Evolutionary conservation across 2,888 invertebrate genomes (phyloP).

Genomic region (Margaritifera margaritifera): DNA sequence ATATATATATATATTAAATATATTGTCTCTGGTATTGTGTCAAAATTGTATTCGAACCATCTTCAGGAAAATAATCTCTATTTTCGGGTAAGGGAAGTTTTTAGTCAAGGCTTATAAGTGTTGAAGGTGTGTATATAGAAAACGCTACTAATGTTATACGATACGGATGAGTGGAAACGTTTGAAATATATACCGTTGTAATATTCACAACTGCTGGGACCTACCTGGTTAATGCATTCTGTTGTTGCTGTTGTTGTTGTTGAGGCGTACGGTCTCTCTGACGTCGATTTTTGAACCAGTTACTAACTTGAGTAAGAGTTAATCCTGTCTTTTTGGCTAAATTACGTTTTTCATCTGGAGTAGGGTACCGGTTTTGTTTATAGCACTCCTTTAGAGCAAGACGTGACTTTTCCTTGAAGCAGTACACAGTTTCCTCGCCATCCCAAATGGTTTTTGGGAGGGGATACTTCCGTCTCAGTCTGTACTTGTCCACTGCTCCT

Average conservation of each 20-base stretch:
- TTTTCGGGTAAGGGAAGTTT: too few species aligned
- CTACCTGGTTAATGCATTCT: too few species aligned
- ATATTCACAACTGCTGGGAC: too few species aligned
- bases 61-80: too few species aligned
- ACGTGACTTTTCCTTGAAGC: slow-evolving; percentile 97
- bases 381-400: slow-evolving; percentile 95
- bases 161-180: too few species aligned
- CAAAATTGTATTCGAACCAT: too few species aligned
- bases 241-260: slow-evolving; percentile 29
- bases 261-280: slow-evolving; percentile 72
- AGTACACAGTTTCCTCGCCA: slow-evolving; percentile 98
- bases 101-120: too few species aligned
- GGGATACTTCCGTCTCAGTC: slow-evolving; percentile 90
- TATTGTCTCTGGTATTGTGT: too few species aligned
- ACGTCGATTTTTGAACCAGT: slow-evolving; percentile 75
- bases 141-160: too few species aligned
- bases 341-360: slow-evolving; percentile 92
- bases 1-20: too few species aligned
- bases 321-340: slow-evolving; percentile 92
- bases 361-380: slow-evolving; percentile 81
- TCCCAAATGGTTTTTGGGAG: slow-evolving; percentile 99
- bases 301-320: slow-evolving; percentile 92
- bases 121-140: too few species aligned
- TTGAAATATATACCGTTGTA: too few species aligned
- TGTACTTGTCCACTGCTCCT: slow-evolving; percentile 84